Percentiles rank a stretch among this genome's conserved stretches.
Evolutionary conservation across 2,797 vertebrate species (phyloP).

Genomic region (Myripristis murdjan): DNA sequence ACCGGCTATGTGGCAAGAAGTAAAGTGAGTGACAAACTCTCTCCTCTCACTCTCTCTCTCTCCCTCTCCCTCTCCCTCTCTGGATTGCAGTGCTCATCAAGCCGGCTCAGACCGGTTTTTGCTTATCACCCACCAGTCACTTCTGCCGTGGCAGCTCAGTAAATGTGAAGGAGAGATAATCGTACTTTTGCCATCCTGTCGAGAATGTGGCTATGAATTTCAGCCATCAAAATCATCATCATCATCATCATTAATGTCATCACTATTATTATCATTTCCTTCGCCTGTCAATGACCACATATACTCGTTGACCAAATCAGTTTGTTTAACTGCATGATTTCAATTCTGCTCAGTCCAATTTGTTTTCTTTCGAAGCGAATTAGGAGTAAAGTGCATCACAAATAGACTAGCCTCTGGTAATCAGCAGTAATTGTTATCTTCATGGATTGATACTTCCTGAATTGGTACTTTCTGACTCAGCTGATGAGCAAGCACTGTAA

Average conservation of each 20-base stretch:
- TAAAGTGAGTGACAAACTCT: conserved; percentile 26
- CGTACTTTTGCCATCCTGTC: conserved; percentile 11
- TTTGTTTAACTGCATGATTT: background rate
- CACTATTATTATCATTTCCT: conserved; percentile 2
- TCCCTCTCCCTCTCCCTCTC: conserved; percentile 29
- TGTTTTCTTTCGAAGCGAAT: conserved; percentile 3
- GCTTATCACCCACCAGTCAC: conserved; percentile 47
- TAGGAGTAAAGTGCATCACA: background rate
- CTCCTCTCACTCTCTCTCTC: conserved; percentile 16
- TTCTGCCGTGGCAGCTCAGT: conserved; percentile 39
- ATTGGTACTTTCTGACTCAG: background rate
- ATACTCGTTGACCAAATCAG: background rate
- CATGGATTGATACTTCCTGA: background rate
- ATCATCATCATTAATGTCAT: background rate
- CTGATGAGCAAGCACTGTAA: background rate
- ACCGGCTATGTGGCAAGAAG: conserved; percentile 37
- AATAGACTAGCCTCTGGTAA: background rate
- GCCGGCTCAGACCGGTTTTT: conserved; percentile 73
- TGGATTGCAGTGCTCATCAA: conserved; percentile 12
- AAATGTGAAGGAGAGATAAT: conserved; percentile 29
- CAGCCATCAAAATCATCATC: background rate
- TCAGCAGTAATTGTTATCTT: conserved; percentile 19
- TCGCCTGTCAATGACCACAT: no score
- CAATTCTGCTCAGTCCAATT: background rate
- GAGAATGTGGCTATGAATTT: conserved; percentile 2